phyloP scores from a whole-genome alignment of 2,113 vertebrate genomes.

The Setophaga coronata region DNA sequence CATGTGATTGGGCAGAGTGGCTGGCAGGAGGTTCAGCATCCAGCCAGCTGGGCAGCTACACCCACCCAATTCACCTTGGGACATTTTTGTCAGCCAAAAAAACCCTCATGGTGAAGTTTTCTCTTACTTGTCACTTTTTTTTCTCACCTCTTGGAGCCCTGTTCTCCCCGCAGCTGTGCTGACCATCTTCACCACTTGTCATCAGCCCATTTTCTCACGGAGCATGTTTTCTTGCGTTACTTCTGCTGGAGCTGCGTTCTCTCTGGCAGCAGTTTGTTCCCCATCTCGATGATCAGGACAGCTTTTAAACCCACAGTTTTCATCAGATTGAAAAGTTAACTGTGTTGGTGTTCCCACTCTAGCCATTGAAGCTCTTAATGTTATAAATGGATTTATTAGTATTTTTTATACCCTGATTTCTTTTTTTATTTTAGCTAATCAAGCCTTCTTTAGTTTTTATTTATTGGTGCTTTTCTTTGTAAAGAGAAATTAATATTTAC shows the following conservation, averaged over 20 bases:
- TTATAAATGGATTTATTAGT: not conserved
- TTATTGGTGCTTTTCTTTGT: not conserved
- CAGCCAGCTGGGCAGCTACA: not conserved
- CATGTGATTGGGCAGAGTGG: not conserved
- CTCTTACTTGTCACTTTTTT: not conserved
- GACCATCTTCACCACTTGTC: not conserved
- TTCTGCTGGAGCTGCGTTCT: not conserved
- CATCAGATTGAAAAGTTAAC: not conserved
- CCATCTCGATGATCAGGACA: rapidly evolving
- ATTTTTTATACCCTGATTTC: not conserved
- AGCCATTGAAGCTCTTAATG: not conserved
- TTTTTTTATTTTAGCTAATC: not conserved
- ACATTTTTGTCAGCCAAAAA: not conserved
- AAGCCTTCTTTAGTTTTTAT: not conserved
- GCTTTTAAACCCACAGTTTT: rapidly evolving
- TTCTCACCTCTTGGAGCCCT: not conserved
- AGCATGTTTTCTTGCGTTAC: not conserved
- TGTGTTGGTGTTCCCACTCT: not conserved
- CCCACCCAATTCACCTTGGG: not conserved
- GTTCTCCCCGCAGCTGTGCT: not conserved
- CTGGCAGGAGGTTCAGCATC: not conserved
- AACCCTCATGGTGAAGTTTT: not conserved
- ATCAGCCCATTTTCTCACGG: not conserved
- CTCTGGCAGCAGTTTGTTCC: not conserved
- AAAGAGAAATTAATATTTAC: not conserved